Evolutionary conservation across 2,888 invertebrate species (phyloP), one percentile per base, ranked within the genome.

Genomic region (Magallana nippona): DNA sequence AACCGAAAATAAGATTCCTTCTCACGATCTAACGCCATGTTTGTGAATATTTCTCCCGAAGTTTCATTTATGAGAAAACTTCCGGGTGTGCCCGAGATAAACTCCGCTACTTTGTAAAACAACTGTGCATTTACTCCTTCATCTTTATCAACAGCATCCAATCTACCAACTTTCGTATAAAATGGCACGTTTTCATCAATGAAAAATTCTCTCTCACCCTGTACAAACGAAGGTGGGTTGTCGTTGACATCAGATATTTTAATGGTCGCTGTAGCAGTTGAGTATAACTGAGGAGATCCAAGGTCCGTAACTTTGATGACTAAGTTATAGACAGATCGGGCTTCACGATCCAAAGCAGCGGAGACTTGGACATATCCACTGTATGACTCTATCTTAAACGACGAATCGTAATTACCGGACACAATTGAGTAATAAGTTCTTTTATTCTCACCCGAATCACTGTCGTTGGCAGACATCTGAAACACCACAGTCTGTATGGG

Each of bases 201-300:
- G 55, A 63, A 87, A 58, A 91, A 89, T 0, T 85, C 84, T 83
- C 91, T 91, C 0, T 89, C 85, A 1, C 88, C 85, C 3, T 86
- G 86, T 22, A 86, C 85, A 83, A 92, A 92, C 15, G 87, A 83
- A 10, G 92, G 92, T 22, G 79, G 82, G 83, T 91, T 91, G 86
- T 92, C 92, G 84, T 92, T 92, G 15, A 89, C 79, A 84, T 92
- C 92, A 19, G 85, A 84, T 13, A 92, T 86, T 17, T 90, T 89
- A 1, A 92, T 85, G 2, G 90, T 87, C 3, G 89, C 88, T 17
- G 88, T 89, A 11, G 87, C 83, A 22, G 87, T 87, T 11, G 85
- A 86, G 80, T 82, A 87, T 58, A 83, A 82, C 0, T 85, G 83
- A 19, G 89, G 19, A 55, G 87, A 79, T 13, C 89, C 91, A 63